Base-by-base conservation (phyloP, 2,113 vertebrate species). In the Calyptommatus sinebrachiatus region DNA sequence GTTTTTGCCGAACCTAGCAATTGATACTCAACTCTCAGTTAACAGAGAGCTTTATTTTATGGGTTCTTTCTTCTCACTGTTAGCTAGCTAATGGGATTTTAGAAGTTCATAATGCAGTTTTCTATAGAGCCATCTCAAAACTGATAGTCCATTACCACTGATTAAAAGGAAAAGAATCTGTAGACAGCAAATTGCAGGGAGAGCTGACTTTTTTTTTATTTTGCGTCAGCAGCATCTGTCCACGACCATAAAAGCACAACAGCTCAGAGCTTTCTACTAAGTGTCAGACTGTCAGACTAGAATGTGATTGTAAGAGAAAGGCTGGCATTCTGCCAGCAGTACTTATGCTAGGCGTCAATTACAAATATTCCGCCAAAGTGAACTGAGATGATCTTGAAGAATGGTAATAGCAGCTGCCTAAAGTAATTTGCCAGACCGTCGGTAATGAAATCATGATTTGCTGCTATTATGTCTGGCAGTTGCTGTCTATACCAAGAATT, bases 91-190 rank as follows among this genome's bases (percentile, higher is more conserved):
- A 76, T 89, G 31, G 84, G 67, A 77, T 68, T 2, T 2, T 79
- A 84, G 68, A 69, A 41, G 28, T 85, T 77, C 83, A 35, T 87
- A 85, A 77, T 86, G 22, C 74, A n/a, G 31, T 87, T 86, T 77
- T 26, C 74, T 73, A 60, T 75, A 12, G 20, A 86, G 48, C 0
- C 3, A 48, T 1, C 77, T 92, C 77, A 81, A 85, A 81, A 76
- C 82, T 46, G 68, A 87, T 88, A 10, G 86, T 77, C 50, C 78
- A 62, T 45, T 69, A 57, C n/a, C 83, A 79, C 71, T 78, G 88
- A 76, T 88, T 84, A 74, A 68, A 70, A 87, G 80, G 77, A 57
- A 57, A 57, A 18, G 11, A 57, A 74, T 62, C 3, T 66, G 70
- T 26, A 69, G n/a, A 74, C 45, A 66, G 72, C 48, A 66, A n/a